These are phyloP conservation scores for Isaurus tuberculatus DNA, from an alignment of 92 coral and sea anemone genomes.

Conservation along the genomic window DNA sequence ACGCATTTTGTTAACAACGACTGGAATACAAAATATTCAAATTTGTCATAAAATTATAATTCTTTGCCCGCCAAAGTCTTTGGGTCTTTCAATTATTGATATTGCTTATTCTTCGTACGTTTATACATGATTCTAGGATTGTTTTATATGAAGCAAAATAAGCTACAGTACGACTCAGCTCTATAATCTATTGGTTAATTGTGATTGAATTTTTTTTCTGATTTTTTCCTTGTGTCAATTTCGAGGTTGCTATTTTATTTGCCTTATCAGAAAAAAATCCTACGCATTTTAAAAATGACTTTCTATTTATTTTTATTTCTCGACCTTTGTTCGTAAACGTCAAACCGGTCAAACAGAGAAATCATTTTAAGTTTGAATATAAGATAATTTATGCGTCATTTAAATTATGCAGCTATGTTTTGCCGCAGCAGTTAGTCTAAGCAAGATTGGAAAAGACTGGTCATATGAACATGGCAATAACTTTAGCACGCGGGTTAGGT, in stretches of 20 bases:
- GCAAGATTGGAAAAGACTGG: background rate
- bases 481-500: constrained; percentile 52
- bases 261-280: background rate
- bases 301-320: background rate
- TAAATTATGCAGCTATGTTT: background rate
- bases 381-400: constrained; percentile 27
- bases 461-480: constrained; percentile 25
- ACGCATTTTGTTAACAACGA: too few relatives aligned
- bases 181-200: background rate
- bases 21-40: too few relatives aligned
- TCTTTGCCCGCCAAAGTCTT: too few relatives aligned
- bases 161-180: background rate
- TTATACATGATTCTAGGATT: too few relatives aligned
- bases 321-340: constrained; percentile 5
- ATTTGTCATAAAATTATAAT: too few relatives aligned
- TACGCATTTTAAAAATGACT: background rate
- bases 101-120: too few relatives aligned
- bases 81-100: too few relatives aligned
- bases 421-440: background rate
- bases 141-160: too few relatives aligned
- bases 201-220: background rate
- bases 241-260: background rate
- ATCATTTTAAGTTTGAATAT: background rate
- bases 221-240: too few relatives aligned
- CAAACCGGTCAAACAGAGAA: background rate